Evolutionary conservation across 2,113 vertebrate genomes (phyloP), one percentile per base, ranked within the genome.

Genomic region (Oncorhynchus nerka): DNA sequence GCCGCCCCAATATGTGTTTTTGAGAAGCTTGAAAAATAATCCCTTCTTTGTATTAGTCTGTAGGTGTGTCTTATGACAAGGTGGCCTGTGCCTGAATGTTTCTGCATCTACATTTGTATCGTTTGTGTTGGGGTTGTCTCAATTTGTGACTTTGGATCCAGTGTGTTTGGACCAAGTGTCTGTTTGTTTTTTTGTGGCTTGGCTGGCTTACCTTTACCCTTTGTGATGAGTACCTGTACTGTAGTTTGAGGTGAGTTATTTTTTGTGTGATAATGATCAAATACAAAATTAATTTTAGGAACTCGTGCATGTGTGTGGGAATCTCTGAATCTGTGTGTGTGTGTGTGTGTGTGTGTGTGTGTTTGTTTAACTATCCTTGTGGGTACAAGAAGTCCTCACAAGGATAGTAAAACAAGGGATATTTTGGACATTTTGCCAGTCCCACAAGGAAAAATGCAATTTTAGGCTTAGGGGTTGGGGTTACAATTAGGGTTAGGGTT

Each of bases 21-120:
- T 61, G 62, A 4, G 55, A 22, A 69, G 68, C 68, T 55, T 80
- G 68, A 83, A 26, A 70, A 61, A 77, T 11, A 71, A 55, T 45
- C 68, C 49, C 20, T 13, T 28, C 81, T 28, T 62, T 84, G 78
- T 48, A 70, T 83, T 74, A 76, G 75, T 67, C 32, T 70, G 24
- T 76, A 45, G 61, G 68, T 73, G 3, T 76, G 3, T 67, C 28
- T 15, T 45, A 45, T 67, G 65, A 28, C n/a, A 28, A 28, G 16
- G 45, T 64, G 48, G 67, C 49, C 65, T 13, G 71, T 45, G 51
- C 57, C n/a, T 24, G 64, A 15, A 15, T 66, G 24, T 22, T 45
- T 8, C 13, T 19, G 45, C 70, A 28, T 55, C 16, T 55, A 16
- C 3, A 19, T 19, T 16, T 55, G 51, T 19, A 55, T 55, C 3